Base-by-base conservation (phyloP, 2,888 invertebrate genomes). In the Deroplatys truncata region DNA sequence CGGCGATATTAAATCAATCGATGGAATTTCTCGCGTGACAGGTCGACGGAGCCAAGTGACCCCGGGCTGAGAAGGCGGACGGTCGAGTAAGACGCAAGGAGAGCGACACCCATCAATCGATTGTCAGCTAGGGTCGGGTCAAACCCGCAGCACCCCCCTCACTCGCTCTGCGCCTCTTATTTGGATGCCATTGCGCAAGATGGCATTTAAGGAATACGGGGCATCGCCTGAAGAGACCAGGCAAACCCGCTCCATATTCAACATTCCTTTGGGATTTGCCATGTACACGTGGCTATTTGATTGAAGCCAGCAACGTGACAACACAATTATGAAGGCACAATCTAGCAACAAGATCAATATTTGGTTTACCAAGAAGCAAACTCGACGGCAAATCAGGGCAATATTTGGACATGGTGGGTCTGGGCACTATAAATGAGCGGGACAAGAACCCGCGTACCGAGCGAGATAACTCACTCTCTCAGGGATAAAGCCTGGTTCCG, bases 61-160 rank as follows among this genome's bases (percentile, higher is more conserved):
- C 49, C 56, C 28, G 86, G 28, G 86, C n/a, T 31, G 28, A 72
- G 28, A 72, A 72, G 56, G 56, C 56, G 20, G 16, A 72, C 56
- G 56, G 56, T 72, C n/a, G 87, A 83, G 87, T 87, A 87, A 87
- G 87, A 87, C 89, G 89, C 82, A 31, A 43, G 82, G 83, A 35
- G 82, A 85, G 92, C 93, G 93, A 93, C 93, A 93, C 93, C 93
- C 93, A 93, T 93, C 93, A 93, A 93, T 93, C 93, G 93, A 93
- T 93, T 93, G 93, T 93, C 93, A 93, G 93, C 93, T 93, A 92
- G 93, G 93, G 28, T 86, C 89, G 88, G 88, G 89, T 89, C 89
- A 89, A 84, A 72, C 88, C 90, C 90, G 86, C 89, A 88, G 31
- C 88, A 84, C 88, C 72, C 56, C 86, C 87, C 82, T 83, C 31